Evolutionary conservation across 1,140 invertebrate species (phyloP).

Genomic region (Drosophila jambulina): DNA sequence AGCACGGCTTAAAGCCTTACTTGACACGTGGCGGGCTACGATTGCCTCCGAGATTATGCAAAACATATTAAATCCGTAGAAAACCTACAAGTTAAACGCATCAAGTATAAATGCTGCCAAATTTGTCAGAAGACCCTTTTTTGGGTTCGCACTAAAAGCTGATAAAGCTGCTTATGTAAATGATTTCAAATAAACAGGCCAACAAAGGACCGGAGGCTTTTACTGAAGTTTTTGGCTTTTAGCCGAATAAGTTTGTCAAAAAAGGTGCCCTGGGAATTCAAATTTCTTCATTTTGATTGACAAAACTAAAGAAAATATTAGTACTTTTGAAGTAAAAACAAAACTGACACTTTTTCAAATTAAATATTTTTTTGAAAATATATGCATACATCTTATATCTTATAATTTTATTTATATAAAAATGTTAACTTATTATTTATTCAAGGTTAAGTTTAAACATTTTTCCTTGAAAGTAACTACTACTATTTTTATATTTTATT

Average conservation of each 20-base stretch:
- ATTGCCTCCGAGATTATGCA: slow-evolving; percentile 41
- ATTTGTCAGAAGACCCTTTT: slow-evolving; percentile 22
- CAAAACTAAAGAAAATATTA: not conserved
- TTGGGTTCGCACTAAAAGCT: slow-evolving; percentile 21
- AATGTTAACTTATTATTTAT: no score
- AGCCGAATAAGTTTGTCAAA: not conserved
- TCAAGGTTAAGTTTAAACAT: no score
- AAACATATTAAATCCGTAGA: slow-evolving; percentile 46
- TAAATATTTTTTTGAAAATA: not conserved
- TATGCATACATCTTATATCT: no score
- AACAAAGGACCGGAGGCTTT: slow-evolving; percentile 15
- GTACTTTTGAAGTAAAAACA: not conserved
- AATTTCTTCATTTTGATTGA: not conserved
- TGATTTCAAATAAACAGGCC: slow-evolving; percentile 55
- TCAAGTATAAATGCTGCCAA: slow-evolving; percentile 37
- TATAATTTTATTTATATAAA: no score
- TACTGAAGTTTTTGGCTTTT: slow-evolving; percentile 1
- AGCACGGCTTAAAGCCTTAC: slow-evolving; percentile 9
- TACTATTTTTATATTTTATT: no score
- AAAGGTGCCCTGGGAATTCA: no score
- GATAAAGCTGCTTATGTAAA: slow-evolving; percentile 75
- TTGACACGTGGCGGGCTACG: slow-evolving; percentile 40
- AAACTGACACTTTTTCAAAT: not conserved
- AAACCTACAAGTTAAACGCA: slow-evolving; percentile 37
- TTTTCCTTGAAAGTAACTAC: no score